Evolutionary conservation across 1,140 invertebrate genomes (phyloP), one percentile per base, ranked within the genome.

Genomic region (Lepidurus apus): DNA sequence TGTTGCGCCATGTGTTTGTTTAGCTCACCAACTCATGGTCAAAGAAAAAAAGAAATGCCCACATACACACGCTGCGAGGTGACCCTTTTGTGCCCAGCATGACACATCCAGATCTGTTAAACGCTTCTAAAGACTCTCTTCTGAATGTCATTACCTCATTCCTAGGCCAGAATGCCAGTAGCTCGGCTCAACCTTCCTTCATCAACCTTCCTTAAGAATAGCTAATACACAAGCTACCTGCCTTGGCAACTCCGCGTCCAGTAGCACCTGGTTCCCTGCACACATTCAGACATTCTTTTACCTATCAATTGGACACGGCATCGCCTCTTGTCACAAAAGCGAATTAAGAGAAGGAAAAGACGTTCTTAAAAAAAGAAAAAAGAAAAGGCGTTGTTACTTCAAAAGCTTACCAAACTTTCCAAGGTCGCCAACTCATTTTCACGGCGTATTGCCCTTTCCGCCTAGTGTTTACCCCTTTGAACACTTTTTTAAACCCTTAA

Each of bases 361-460:
- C 17, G 21, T 6, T 7, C 13, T n/a, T 4, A 65, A 65, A 21
- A 65, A 34, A 34, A 26, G 26, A 6, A 65, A 65, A 65, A 65
- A 17, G 53, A 65, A 65, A 17, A 65, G 21, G 21, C 21, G 9
- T n/a, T n/a, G 53, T 13, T 65, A 21, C 21, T 65, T n/a, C 17
- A 65, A 21, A 65, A 13, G 53, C 53, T 13, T 21, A 21, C 17
- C 17, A 65, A 65, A 65, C 6, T 65, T 65, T 65, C 21, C 17
- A 21, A 65, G 53, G 53, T 65, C 53, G 53, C 53, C 53, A 65
- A 65, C n/a, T 21, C 53, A 65, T 65, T 65, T 65, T 65, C n/a
- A 65, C 53, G 53, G 5, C 21, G 21, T 65, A n/a, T 65, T 65
- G 53, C 7, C 9, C 53, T 21, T 65, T 65, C 17, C 17, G 5